Evolutionary conservation across 2,113 vertebrate genomes (phyloP).

Genomic region (Lamprologus lemairii): DNA sequence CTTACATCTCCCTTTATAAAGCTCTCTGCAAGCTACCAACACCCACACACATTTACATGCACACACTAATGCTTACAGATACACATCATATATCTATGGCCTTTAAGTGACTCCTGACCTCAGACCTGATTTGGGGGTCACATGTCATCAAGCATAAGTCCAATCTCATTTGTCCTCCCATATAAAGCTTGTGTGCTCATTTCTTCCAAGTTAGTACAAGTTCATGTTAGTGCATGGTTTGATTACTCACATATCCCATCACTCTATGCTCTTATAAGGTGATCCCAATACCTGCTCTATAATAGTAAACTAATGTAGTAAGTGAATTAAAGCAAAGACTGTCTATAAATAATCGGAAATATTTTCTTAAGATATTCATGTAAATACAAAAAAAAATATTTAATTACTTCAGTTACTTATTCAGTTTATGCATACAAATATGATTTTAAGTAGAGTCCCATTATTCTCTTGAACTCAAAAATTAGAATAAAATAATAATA

Average conservation of each 20-base stretch:
- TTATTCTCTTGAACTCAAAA: neutral
- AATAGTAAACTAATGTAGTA: neutral
- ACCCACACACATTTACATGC: neutral
- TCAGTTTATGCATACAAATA: neutral
- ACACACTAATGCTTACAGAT: neutral
- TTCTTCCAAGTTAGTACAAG: accelerated
- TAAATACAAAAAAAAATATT: neutral
- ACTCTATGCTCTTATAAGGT: neutral
- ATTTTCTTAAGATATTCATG: neutral
- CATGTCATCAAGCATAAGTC: neutral
- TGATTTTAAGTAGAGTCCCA: neutral
- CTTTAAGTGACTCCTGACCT: neutral
- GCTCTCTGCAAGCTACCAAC: neutral
- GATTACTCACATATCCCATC: neutral
- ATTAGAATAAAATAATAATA: neutral
- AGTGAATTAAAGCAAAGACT: neutral
- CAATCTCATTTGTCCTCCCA: neutral
- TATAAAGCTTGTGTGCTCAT: neutral
- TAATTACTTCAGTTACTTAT: neutral
- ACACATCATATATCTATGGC: neutral
- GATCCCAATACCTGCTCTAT: neutral
- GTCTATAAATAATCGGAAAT: neutral
- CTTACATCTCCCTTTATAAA: neutral
- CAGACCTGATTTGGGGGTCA: neutral
- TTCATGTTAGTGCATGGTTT: neutral